A percentile compares a stretch with the other conserved stretches of the same genome.
Evolutionary conservation across 2,113 vertebrate species (phyloP).

Genomic region (Atlantisia rogersi): DNA sequence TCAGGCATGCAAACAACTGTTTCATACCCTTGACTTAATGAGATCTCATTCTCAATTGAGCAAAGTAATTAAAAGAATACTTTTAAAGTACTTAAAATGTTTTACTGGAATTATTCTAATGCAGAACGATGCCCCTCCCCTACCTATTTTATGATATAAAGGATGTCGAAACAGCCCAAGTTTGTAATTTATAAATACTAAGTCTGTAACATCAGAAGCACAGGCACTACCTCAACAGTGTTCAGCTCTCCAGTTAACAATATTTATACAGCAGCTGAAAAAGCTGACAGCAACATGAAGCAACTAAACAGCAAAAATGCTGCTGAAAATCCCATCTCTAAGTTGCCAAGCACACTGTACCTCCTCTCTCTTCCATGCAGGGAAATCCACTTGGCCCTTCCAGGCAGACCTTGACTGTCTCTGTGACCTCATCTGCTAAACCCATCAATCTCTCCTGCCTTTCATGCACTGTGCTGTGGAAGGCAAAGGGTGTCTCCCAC

Average conservation of each 20-base stretch:
- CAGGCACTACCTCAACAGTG: neutral
- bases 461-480: neutral
- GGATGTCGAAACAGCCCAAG: neutral
- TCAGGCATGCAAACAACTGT: neutral
- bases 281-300: neutral
- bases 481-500: neutral
- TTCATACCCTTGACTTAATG: neutral
- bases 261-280: slow-evolving; percentile 3
- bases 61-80: neutral
- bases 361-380: neutral
- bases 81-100: neutral
- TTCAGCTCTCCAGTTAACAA: neutral
- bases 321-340: neutral
- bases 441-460: fast-evolving
- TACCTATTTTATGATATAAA: neutral
- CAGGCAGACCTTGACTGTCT: neutral
- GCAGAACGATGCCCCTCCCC: neutral
- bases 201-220: neutral
- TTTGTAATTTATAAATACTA: neutral
- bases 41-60: neutral
- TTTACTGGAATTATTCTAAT: neutral
- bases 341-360: neutral
- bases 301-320: neutral
- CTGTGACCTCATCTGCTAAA: neutral
- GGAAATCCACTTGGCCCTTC: neutral